Evolutionary conservation across 2,888 invertebrate species (phyloP).

Genomic region (Melipona beecheii): DNA sequence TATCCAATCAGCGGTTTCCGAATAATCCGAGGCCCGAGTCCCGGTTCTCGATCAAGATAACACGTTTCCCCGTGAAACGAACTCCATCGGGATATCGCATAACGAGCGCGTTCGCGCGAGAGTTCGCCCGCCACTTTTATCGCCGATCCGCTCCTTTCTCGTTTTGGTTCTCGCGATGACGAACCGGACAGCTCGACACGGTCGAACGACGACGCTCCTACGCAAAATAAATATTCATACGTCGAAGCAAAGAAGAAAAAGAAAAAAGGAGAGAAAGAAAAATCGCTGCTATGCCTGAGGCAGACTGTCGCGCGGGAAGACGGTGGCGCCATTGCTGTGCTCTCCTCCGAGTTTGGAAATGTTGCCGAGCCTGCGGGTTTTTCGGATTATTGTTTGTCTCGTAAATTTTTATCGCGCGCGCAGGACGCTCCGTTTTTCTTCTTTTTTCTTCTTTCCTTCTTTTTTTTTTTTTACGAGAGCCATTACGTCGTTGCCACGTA

Average conservation of each 20-base stretch:
- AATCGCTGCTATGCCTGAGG: slow-evolving; percentile 20
- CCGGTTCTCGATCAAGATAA: not conserved
- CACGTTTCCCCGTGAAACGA: not conserved
- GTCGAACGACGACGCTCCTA: slow-evolving; percentile 26
- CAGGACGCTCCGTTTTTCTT: slow-evolving; percentile 58
- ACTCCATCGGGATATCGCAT: no score
- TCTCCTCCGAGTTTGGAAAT: slow-evolving; percentile 52
- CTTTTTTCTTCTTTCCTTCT: no score
- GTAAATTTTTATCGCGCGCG: slow-evolving; percentile 80
- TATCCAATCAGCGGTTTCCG: not conserved
- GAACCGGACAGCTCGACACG: not conserved
- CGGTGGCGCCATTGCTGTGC: slow-evolving; percentile 19
- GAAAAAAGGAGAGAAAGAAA: not conserved
- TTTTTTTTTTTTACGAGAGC: slow-evolving; percentile 75
- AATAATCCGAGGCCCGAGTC: not conserved
- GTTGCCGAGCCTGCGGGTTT: slow-evolving; percentile 30
- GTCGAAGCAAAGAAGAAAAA: not conserved
- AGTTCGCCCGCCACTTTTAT: not conserved
- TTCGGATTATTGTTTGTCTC: slow-evolving; percentile 78
- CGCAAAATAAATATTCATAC: slow-evolving; percentile 55
- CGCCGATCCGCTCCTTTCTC: not conserved
- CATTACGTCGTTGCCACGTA: slow-evolving; percentile 77
- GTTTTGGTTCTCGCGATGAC: not conserved
- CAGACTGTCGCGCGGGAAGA: slow-evolving; percentile 26
- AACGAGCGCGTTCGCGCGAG: not conserved